Percentiles rank a stretch among this genome's conserved stretches.
Evolutionary conservation across 1,140 invertebrate genomes (phyloP).

Genomic region (Hydropsyche tenuis): DNA sequence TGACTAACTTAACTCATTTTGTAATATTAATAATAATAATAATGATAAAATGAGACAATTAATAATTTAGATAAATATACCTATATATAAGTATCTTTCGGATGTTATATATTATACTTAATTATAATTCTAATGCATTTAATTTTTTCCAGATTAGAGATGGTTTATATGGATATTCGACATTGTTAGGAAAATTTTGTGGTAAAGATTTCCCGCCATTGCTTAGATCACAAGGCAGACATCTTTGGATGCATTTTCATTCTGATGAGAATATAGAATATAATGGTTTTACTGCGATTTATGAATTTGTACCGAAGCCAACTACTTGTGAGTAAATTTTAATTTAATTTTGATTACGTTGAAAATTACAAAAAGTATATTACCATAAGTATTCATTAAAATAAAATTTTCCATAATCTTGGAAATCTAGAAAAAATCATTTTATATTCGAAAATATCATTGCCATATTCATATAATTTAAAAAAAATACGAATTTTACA

Average conservation of each 20-base stretch:
- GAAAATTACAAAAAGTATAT: no score
- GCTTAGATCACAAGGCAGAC: constrained; percentile 76
- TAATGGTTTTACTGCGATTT: constrained; percentile 81
- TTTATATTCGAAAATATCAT: no score
- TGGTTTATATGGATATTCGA: constrained; percentile 85
- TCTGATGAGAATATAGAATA: constrained; percentile 87
- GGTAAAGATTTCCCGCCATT: constrained; percentile 79
- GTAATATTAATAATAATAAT: no score
- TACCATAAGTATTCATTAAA: no score
- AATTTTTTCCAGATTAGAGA: constrained; percentile 65
- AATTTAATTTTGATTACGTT: neutral
- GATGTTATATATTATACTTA: neutral
- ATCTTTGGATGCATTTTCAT: constrained; percentile 84
- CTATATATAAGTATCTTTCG: neutral
- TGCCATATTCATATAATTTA: no score
- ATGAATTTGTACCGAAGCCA: constrained; percentile 68
- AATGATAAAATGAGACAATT: no score
- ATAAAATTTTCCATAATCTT: no score
- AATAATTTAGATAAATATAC: neutral
- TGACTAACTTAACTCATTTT: no score
- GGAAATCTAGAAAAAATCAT: no score
- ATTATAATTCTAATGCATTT: neutral
- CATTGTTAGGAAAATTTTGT: constrained; percentile 72
- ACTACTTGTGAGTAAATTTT: constrained; percentile 56
- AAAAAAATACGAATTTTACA: no score